Percentiles rank a stretch among this genome's conserved stretches.
Evolutionary conservation across 2,113 vertebrate species (phyloP).

Genomic region (Orycteropus afer): DNA sequence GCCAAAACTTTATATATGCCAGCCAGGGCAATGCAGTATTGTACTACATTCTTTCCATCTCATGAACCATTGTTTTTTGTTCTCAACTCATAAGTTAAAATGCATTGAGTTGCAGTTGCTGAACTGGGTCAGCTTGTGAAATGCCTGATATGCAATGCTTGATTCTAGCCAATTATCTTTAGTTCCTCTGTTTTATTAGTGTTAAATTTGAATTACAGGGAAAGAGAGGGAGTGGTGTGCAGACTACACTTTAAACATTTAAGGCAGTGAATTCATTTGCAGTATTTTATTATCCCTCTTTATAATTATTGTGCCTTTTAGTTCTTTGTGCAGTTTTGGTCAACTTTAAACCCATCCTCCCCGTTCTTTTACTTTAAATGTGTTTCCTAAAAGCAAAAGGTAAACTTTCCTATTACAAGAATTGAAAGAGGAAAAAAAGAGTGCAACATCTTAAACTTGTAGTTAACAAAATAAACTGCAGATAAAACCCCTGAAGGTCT

Average conservation of each 20-base stretch:
- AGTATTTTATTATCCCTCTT: conserved; percentile 20
- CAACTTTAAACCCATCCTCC: background rate
- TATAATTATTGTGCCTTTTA: background rate
- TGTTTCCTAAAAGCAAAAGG: conserved; percentile 66
- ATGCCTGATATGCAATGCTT: conserved; percentile 78
- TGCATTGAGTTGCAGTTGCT: conserved; percentile 54
- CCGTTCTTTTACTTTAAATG: conserved; percentile 28
- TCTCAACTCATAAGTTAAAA: conserved; percentile 51
- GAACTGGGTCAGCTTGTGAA: conserved; percentile 70
- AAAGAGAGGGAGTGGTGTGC: conserved; percentile 64
- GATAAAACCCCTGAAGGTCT: conserved; percentile 86
- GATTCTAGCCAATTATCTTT: conserved; percentile 80
- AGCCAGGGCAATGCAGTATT: conserved; percentile 60
- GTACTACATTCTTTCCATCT: conserved; percentile 76
- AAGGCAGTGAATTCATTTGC: conserved; percentile 40
- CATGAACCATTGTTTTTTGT: conserved; percentile 74
- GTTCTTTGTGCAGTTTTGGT: background rate
- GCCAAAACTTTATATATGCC: conserved; percentile 81
- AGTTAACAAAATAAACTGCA: conserved; percentile 89
- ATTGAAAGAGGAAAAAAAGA: conserved; percentile 60
- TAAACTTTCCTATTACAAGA: conserved; percentile 74
- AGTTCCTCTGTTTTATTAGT: conserved; percentile 81
- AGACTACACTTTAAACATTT: background rate
- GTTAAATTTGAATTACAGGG: conserved; percentile 81
- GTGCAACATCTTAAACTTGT: conserved; percentile 83